Evolutionary conservation across 2,888 invertebrate species (phyloP).

Genomic region (Theodoxus fluviatilis): DNA sequence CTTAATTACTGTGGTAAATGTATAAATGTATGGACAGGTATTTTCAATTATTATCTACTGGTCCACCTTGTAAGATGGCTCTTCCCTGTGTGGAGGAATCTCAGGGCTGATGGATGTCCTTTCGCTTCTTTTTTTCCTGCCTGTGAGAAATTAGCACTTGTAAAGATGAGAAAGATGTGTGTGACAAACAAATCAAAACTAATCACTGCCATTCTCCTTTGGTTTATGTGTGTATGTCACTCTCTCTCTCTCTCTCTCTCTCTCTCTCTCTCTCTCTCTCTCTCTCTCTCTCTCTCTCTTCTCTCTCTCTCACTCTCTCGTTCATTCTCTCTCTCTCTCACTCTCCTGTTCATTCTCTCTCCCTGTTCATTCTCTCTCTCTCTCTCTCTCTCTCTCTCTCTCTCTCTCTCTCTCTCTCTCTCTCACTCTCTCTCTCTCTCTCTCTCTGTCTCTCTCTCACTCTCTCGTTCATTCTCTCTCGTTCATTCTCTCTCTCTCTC

Average conservation of each 20-base stretch:
- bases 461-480: slow-evolving; percentile 8
- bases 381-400: background rate
- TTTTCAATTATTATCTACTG: too few relatives aligned
- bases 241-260: slow-evolving; percentile 16
- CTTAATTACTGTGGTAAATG: background rate
- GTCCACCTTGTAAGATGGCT: too few relatives aligned
- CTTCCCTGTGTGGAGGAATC: too few relatives aligned
- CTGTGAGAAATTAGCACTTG: background rate
- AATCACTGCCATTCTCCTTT: background rate
- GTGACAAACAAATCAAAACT: background rate
- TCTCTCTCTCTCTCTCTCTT: background rate
- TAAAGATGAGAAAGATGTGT: background rate
- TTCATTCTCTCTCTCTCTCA: background rate
- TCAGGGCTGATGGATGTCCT: too few relatives aligned
- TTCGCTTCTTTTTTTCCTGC: too few relatives aligned
- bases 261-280: slow-evolving; percentile 13
- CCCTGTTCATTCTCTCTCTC: background rate
- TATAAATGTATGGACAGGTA: too few relatives aligned
- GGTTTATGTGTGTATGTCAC: background rate
- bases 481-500: slow-evolving; percentile 1
- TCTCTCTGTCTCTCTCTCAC: slow-evolving; percentile 12
- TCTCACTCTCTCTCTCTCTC: slow-evolving; percentile 1
- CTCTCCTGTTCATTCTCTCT: background rate
- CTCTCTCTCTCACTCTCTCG: background rate
- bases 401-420: background rate